Base-by-base conservation (phyloP, 37 sponge, comb jelly and placozoan species). In the Beroe forskalii region DNA sequence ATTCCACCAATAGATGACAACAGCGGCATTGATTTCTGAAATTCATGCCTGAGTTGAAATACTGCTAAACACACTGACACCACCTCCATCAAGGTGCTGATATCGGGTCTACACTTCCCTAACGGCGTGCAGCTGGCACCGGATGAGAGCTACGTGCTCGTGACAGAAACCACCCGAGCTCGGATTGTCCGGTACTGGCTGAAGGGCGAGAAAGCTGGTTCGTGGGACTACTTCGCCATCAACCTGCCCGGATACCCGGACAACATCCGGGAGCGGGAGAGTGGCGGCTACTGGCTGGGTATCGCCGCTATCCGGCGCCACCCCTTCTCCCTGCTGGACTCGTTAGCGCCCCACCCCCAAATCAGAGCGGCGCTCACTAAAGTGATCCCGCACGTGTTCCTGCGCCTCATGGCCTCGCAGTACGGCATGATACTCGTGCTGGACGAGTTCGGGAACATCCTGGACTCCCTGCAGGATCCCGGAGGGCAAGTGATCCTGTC, bases 211-310 rank as follows among this genome's bases (percentile, higher is more conserved):
- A 92, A 93, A 41, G 92, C 92, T 25, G 96, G 96, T 0, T 67
- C 76, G 12, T 60, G 62, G 62, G 96, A 95, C 28, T 64, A 92
- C 8, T 94, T 95, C 75, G 62, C 76, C 28, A 83, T 92, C 38
- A 94, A 94, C 43, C 93, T 95, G 0, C 96, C 94, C 0, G 93
- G 94, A 1, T 44, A 91, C 6, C 96, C 96, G 36, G 96, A 95
- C 76, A 95, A 95, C 62, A 92, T 95, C 76, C 28, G 75, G 75
- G 19, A 39, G 75, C 28, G 75, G 20, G 75, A 72, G 30, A 90
- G 92, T 38, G 92, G 92, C 22, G 94, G 94, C 0, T 94, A 93
- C 41, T 95, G 96, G 96, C 67, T 95, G 23, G 93, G 92, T 0
- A 61, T 92, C 66, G 93, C 89, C 19, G 67, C 90, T 17, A 40